These are phyloP conservation scores for Danaus plexippus DNA, from an alignment of 1,140 invertebrate genomes.

Conservation along the genomic window DNA sequence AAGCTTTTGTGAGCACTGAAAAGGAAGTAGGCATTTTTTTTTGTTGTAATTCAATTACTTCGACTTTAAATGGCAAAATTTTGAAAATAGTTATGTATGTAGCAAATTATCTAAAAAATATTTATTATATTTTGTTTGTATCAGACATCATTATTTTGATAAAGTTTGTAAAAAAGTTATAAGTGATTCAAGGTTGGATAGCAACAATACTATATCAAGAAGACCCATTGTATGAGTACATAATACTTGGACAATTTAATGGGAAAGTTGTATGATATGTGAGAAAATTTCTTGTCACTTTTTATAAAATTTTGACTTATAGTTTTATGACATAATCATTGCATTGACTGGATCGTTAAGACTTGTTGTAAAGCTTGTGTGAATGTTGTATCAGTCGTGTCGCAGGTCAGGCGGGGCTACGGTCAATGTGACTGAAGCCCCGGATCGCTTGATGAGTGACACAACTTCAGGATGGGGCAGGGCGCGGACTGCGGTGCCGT, in stretches of 20 bases:
- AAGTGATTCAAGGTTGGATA: too few relatives aligned
- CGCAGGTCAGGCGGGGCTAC: slow-evolving; percentile 67
- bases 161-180: too few relatives aligned
- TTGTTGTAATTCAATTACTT: too few relatives aligned
- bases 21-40: too few relatives aligned
- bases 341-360: background rate
- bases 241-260: too few relatives aligned
- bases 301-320: too few relatives aligned
- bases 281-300: background rate
- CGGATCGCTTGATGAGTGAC: slow-evolving; percentile 94
- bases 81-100: slow-evolving; percentile 12
- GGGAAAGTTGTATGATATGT: slow-evolving; percentile 5
- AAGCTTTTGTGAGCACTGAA: too few relatives aligned
- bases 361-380: background rate
- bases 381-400: slow-evolving; percentile 11
- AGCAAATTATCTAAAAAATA: slow-evolving; percentile 8
- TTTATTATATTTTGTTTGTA: too few relatives aligned
- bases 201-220: too few relatives aligned
- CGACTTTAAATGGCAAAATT: background rate
- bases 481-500: slow-evolving; percentile 91
- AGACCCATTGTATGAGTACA: too few relatives aligned
- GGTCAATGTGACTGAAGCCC: slow-evolving; percentile 90
- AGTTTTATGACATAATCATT: slow-evolving; percentile 5
- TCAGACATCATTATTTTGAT: too few relatives aligned
- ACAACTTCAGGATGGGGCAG: slow-evolving; percentile 97